phyloP scores from a whole-genome alignment of 2,797 vertebrate species.

The Pyrrhura leucotis region DNA sequence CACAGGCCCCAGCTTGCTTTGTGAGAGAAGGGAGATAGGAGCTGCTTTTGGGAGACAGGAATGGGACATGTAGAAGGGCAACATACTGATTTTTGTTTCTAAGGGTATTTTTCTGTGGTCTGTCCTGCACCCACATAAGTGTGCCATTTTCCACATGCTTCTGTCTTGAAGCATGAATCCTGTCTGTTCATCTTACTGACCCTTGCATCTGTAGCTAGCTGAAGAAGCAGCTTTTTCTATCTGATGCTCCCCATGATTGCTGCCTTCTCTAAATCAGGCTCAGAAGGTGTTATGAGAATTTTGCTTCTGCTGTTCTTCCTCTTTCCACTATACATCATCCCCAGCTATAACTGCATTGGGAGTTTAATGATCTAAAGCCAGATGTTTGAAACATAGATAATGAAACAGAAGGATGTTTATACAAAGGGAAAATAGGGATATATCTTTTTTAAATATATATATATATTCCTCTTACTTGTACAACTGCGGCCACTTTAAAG shows the following conservation, averaged over 20 bases:
- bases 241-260: not conserved
- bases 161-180: not conserved
- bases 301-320: not conserved
- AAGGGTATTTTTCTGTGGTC: not conserved
- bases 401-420: conserved; percentile 11
- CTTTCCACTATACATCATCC: not conserved
- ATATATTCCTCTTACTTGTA: not conserved
- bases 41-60: not conserved
- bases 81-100: not conserved
- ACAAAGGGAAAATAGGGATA: not conserved
- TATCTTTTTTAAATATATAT: not conserved
- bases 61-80: not conserved
- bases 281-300: not conserved
- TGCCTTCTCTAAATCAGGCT: not conserved
- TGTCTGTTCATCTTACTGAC: not conserved
- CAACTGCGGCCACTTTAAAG: not conserved
- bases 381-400: not conserved
- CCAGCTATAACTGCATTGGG: not conserved
- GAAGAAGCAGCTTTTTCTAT: not conserved
- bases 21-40: not conserved
- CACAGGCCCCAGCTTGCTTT: not conserved
- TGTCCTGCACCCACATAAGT: not conserved
- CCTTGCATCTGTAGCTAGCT: not conserved
- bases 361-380: not conserved
- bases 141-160: not conserved